Percentiles rank a stretch among this genome's conserved stretches.
phyloP scores from a whole-genome alignment of 92 coral and sea anemone species.

The Pocillopora grandis region DNA sequence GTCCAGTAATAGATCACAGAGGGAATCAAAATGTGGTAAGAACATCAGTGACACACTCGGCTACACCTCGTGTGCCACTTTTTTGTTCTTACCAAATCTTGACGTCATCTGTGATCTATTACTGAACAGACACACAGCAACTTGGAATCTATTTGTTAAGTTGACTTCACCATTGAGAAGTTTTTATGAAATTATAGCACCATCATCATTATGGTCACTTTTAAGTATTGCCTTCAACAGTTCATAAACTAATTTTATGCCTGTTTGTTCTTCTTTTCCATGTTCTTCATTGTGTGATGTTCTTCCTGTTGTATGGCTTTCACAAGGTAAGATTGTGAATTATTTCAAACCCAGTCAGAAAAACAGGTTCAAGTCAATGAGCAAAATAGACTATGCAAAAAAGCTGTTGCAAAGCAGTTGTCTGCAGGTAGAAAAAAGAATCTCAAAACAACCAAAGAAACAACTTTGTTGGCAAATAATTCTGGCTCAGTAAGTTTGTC shows the following conservation, averaged over 20 bases:
- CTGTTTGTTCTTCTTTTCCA: constrained; percentile 45
- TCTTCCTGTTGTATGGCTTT: constrained; percentile 56
- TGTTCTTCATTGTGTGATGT: constrained; percentile 3
- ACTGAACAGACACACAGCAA: too few relatives aligned
- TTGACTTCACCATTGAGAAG: too few relatives aligned
- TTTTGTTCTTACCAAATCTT: too few relatives aligned
- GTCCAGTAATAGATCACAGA: too few relatives aligned
- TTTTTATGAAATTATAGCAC: too few relatives aligned
- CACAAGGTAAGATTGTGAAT: constrained; percentile 75
- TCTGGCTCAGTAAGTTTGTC: background rate
- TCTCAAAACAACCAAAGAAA: background rate
- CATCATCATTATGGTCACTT: too few relatives aligned
- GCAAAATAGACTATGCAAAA: background rate
- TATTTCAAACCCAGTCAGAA: constrained; percentile 6
- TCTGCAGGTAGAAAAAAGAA: background rate
- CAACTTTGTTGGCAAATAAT: background rate
- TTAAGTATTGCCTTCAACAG: background rate
- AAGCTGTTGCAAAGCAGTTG: background rate
- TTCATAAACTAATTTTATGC: constrained; percentile 57
- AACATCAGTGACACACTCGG: too few relatives aligned
- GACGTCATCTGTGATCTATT: too few relatives aligned
- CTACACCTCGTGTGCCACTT: too few relatives aligned
- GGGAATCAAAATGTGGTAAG: too few relatives aligned
- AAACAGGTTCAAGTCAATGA: background rate
- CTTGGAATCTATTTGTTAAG: too few relatives aligned